Base-by-base conservation (phyloP, 2,888 invertebrate species). In the Scaptomyza reducta region DNA sequence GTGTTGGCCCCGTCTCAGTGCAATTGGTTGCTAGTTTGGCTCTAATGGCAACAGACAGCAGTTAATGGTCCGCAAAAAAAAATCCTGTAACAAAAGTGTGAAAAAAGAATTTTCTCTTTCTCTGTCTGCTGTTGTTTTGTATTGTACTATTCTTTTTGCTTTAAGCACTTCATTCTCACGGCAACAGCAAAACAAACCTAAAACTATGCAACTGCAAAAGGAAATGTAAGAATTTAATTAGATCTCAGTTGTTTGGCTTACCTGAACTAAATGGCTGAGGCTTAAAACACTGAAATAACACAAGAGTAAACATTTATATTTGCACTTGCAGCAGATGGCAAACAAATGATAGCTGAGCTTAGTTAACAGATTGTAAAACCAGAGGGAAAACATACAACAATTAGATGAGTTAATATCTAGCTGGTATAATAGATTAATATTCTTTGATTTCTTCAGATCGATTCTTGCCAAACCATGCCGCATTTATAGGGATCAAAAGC, bases 11-110 rank as follows among this genome's bases (percentile, higher is more conserved):
- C 55, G 56, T 58, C 47, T 50, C 42, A 57, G 51, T 53, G 63
- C 70, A 70, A 79, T 79, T 69, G 82, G 78, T 78, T 81, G 75
- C 78, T 78, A 81, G 75, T 81, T 81, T 75, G 67, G 69, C 71
- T 49, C 75, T 80, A 83, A 80, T 83, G 74, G 74, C 80, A 83
- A 71, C 83, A 82, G 79, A 80, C 79, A 80, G 83, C 79, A 82
- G 79, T 80, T 82, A 80, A 80, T 80, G 79, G 79, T 82, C 71
- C 79, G 83, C 75, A 77, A 62, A 67, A 67, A 67, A 67, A 53
- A 67, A n/a, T 22, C 58, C 38, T 49, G 47, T 50, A 41, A 38
- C 51, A 51, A 71, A 75, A 82, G 82, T 79, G 79, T 79, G 79
- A 68, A 64, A 77, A 78, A 76, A 63, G 59, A 70, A 54, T 58